phyloP scores from a whole-genome alignment of 2,797 vertebrate genomes.

The Erethizon dorsatum region DNA sequence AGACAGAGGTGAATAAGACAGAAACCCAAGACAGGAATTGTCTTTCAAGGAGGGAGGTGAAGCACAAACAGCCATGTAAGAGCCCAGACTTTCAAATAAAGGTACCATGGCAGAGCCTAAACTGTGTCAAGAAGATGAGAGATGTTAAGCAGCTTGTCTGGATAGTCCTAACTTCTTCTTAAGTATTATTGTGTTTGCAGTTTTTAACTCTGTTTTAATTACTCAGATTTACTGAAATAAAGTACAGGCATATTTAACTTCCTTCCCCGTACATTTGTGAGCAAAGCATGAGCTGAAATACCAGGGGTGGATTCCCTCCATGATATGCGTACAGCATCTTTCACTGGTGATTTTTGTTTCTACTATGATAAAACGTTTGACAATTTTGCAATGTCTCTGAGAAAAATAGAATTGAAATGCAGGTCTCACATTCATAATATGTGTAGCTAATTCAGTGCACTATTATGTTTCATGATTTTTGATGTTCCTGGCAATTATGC shows the following conservation, averaged over 20 bases:
- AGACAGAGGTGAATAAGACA: background rate
- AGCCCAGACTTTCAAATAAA: background rate
- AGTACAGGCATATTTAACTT: background rate
- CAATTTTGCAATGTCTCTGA: background rate
- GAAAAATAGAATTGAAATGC: background rate
- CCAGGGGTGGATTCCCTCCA: background rate
- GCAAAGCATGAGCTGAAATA: background rate
- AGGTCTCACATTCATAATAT: slow-evolving; percentile 10
- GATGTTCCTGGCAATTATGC: background rate
- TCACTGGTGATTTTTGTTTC: background rate
- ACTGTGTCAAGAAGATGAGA: background rate
- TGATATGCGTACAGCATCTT: background rate
- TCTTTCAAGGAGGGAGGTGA: slow-evolving; percentile 30
- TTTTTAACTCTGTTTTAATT: background rate
- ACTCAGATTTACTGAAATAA: background rate
- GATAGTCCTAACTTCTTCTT: background rate
- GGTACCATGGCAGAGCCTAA: background rate
- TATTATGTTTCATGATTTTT: background rate
- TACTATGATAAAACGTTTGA: background rate
- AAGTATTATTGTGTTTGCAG: background rate
- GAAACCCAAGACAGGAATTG: background rate
- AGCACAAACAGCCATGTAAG: slow-evolving; percentile 16
- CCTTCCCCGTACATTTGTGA: background rate
- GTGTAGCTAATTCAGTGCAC: background rate
- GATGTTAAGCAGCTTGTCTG: background rate